Evolutionary conservation across 2,797 vertebrate genomes (phyloP), one percentile per base, ranked within the genome.

Genomic region (Microctenopoma stevenorrisi): DNA sequence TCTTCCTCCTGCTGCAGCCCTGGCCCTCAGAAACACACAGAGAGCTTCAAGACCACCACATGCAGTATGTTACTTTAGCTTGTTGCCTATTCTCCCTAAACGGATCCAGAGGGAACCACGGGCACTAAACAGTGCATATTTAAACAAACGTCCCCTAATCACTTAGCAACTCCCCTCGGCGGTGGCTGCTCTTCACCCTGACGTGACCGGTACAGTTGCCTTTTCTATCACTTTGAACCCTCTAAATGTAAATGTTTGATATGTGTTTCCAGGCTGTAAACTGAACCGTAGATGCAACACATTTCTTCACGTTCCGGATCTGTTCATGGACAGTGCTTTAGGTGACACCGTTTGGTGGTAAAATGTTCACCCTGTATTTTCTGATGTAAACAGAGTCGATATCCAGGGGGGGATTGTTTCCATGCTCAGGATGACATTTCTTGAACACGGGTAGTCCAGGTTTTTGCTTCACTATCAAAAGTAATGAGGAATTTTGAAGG

Each of bases 201-300:
- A 48, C n/a, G 0, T 26, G 78, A 42, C 57, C 40, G 37, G 1
- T 28, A 38, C 72, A 26, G 18, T 86, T 73, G 51, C 52, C 4
- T 87, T 87, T 87, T 72, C 33, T 83, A 80, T 71, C 73, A 65
- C 68, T 85, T 76, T 74, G 30, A 86, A 78, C 68, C 81, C 82
- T 86, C 83, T 83, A 84, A 73, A 79, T 87, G 84, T 88, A 78
- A 84, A 86, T 82, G 85, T 90, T 87, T 81, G 58, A 72, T 75
- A 67, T 64, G 71, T 81, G 86, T 90, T 76, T 84, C 67, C 52
- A 51, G 63, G 69, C 78, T 84, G 71, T 89, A 87, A 83, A 85
- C 84, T 76, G 35, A 68, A 84, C 63, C 37, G 38, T 83, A 78
- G 74, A 84, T 80, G 80, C 76, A 82, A 82, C 74, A 62, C 72